phyloP scores from a whole-genome alignment of 2,113 vertebrate genomes.

The Sigmodon hispidus region DNA sequence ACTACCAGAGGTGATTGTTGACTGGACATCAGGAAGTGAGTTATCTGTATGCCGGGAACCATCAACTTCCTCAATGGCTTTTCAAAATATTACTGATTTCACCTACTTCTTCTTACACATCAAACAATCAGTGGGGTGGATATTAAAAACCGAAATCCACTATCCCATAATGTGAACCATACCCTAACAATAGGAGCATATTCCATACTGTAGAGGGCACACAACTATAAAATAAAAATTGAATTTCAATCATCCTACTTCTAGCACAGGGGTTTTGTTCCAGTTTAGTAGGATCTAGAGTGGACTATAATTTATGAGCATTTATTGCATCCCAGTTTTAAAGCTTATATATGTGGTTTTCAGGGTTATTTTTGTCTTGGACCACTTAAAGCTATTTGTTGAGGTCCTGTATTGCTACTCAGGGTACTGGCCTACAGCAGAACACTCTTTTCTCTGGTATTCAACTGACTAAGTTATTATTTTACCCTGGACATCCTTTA shows the following conservation, averaged over 20 bases:
- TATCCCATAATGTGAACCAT: neutral
- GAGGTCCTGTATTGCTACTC: neutral
- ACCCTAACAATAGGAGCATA: neutral
- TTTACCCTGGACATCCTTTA: neutral
- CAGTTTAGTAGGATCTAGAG: neutral
- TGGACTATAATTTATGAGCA: neutral
- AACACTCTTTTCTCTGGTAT: neutral
- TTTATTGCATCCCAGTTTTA: slow-evolving; percentile 10
- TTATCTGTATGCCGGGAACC: neutral
- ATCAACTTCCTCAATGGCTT: neutral
- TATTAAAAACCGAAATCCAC: neutral
- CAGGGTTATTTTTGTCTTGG: neutral
- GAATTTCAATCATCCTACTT: neutral
- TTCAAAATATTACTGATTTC: slow-evolving; percentile 48
- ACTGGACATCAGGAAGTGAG: neutral
- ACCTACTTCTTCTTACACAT: slow-evolving; percentile 37
- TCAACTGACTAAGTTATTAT: neutral
- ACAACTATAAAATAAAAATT: neutral
- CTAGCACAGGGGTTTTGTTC: slow-evolving; percentile 1
- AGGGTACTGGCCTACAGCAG: neutral
- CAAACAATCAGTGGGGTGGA: neutral
- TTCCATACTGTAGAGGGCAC: neutral
- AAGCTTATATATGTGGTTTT: neutral
- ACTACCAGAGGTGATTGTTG: neutral
- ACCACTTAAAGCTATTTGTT: neutral